A percentile compares a stretch with the other conserved stretches of the same genome.
Evolutionary conservation across 1,140 invertebrate species (phyloP).

Genomic region (Meloidogyne floridensis): DNA sequence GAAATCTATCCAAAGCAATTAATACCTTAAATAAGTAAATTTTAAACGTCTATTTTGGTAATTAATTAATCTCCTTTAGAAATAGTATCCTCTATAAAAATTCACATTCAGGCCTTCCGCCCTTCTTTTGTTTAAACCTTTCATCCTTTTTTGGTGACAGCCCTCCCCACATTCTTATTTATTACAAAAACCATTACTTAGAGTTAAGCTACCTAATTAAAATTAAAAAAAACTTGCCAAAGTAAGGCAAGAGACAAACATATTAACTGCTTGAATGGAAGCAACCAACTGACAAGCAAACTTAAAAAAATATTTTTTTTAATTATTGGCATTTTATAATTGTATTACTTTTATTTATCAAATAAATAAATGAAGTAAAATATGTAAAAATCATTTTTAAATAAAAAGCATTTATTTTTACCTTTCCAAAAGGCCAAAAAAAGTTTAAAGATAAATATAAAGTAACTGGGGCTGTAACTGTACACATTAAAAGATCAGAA

Average conservation of each 20-base stretch:
- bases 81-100: no score
- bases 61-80: no score
- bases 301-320: constrained; percentile 16
- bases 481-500: constrained; percentile 62
- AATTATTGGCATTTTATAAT: no score
- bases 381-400: neutral
- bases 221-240: constrained; percentile 28
- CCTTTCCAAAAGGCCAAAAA: constrained; percentile 65
- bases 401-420: constrained; percentile 41
- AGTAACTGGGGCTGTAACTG: constrained; percentile 61
- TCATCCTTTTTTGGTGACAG: no score
- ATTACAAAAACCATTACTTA: no score
- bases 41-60: neutral
- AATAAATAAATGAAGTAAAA: no score
- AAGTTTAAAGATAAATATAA: constrained; percentile 62
- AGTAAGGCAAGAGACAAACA: constrained; percentile 65
- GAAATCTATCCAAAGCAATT: constrained; percentile 64
- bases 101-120: no score
- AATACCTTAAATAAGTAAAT: constrained; percentile 24
- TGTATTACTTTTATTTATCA: no score
- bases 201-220: neutral
- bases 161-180: no score
- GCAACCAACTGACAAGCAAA: constrained; percentile 47
- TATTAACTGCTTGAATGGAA: constrained; percentile 64
- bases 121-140: no score